Evolutionary conservation across 1,140 invertebrate genomes (phyloP).

Genomic region (Drosophila grimshawi): DNA sequence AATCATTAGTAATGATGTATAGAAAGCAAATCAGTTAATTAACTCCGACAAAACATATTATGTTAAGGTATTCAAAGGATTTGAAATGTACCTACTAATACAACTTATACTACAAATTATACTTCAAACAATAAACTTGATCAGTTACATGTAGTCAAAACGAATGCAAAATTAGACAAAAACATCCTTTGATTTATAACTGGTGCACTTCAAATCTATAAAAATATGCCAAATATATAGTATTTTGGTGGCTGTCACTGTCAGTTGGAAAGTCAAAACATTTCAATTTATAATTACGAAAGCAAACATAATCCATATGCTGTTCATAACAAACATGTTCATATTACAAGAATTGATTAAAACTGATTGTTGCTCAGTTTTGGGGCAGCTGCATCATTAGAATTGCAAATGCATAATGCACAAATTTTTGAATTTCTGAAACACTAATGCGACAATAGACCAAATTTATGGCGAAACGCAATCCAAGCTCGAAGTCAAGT

Average conservation of each 20-base stretch:
- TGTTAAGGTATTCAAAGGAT: no score
- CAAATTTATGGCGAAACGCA: slow-evolving; percentile 43
- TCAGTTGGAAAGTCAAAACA: slow-evolving; percentile 27
- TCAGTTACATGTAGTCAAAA: no score
- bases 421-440: slow-evolving; percentile 33
- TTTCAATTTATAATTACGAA: slow-evolving; percentile 51
- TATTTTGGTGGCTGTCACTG: no score
- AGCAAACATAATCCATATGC: slow-evolving; percentile 31
- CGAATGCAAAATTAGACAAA: no score
- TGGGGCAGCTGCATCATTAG: slow-evolving; percentile 60
- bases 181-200: no score
- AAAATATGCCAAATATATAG: no score
- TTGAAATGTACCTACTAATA: no score
- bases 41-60: no score
- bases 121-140: no score
- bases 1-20: slow-evolving; percentile 5
- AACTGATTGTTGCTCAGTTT: slow-evolving; percentile 46
- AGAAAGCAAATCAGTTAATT: not conserved
- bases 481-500: not conserved
- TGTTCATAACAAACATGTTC: slow-evolving; percentile 27
- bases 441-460: slow-evolving; percentile 42
- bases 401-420: slow-evolving; percentile 63
- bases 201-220: no score
- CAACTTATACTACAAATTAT: no score
- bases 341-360: slow-evolving; percentile 19